These are phyloP conservation scores for Mythimna vitellina DNA, from an alignment of 2,888 invertebrate genomes.

Conservation along the genomic window DNA sequence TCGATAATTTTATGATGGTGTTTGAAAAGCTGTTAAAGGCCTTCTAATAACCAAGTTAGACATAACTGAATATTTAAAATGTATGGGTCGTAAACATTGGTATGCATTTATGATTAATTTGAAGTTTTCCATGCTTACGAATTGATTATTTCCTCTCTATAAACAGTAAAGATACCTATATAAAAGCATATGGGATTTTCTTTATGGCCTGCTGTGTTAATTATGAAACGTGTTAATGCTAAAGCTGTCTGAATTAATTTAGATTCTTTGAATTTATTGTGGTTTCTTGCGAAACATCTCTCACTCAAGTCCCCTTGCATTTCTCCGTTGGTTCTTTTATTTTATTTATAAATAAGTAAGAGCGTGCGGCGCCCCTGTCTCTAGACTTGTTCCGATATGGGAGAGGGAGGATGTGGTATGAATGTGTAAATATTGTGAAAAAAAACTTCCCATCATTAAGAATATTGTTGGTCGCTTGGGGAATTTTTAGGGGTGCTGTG, in stretches of 20 bases:
- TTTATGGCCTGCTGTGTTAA: conserved; percentile 12
- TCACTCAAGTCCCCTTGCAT: conserved; percentile 30
- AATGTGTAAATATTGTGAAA: conserved; percentile 80
- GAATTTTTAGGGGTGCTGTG: conserved; percentile 66
- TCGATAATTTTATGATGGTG: conserved; percentile 46
- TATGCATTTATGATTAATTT: conserved; percentile 22
- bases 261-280: conserved; percentile 3
- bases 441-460: conserved; percentile 71
- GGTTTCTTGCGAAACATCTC: conserved; percentile 1
- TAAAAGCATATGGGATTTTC: background rate
- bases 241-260: conserved; percentile 14
- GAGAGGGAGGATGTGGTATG: conserved; percentile 80
- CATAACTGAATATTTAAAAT: conserved; percentile 40
- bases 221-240: conserved; percentile 16
- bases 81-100: conserved; percentile 32
- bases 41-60: conserved; percentile 15
- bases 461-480: conserved; percentile 60
- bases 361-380: conserved; percentile 68
- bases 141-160: conserved; percentile 23
- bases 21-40: conserved; percentile 29
- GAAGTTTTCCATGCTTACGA: conserved; percentile 5
- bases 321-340: conserved; percentile 30
- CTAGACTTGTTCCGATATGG: conserved; percentile 73
- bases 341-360: conserved; percentile 58
- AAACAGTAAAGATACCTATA: conserved; percentile 4